A percentile compares a stretch with the other conserved stretches of the same genome.
These are phyloP conservation scores for Mythimna impura DNA, from an alignment of 2,888 invertebrate genomes.

Conservation along the genomic window DNA sequence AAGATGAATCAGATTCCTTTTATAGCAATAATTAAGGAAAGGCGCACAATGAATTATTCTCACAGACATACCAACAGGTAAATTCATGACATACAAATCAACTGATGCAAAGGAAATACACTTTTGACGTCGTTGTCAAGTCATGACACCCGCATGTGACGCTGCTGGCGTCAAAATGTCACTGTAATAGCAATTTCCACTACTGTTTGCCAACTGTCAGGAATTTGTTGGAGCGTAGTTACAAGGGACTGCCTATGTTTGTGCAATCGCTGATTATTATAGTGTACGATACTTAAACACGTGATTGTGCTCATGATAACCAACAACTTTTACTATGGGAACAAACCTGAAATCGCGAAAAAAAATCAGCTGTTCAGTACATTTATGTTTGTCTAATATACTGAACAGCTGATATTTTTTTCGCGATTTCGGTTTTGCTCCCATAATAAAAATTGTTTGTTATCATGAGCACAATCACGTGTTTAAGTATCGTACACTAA, in stretches of 20 bases:
- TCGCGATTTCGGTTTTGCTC: no score
- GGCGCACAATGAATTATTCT: no score
- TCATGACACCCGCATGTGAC: slow-evolving; percentile 18
- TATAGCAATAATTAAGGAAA: slow-evolving; percentile 7
- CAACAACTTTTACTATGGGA: no score
- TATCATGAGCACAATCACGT: no score
- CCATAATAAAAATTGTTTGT: no score
- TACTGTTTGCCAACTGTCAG: slow-evolving; percentile 41
- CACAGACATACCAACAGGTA: background rate
- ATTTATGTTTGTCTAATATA: no score
- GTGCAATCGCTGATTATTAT: background rate
- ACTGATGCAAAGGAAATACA: slow-evolving; percentile 17
- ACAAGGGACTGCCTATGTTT: slow-evolving; percentile 8
- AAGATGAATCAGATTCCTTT: background rate
- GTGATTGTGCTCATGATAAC: no score
- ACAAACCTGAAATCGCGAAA: no score
- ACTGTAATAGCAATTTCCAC: slow-evolving; percentile 45
- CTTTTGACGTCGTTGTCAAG: background rate
- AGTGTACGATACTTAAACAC: no score
- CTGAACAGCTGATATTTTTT: no score
- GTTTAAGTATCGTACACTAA: no score
- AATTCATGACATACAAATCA: background rate
- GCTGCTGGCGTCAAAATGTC: slow-evolving; percentile 51
- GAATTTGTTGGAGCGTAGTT: slow-evolving; percentile 3
- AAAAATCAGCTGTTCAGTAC: no score